A percentile compares a stretch with the other conserved stretches of the same genome.
Conservation (phyloP, 2,888 invertebrate species). For the Aelia acuminata region DNA sequence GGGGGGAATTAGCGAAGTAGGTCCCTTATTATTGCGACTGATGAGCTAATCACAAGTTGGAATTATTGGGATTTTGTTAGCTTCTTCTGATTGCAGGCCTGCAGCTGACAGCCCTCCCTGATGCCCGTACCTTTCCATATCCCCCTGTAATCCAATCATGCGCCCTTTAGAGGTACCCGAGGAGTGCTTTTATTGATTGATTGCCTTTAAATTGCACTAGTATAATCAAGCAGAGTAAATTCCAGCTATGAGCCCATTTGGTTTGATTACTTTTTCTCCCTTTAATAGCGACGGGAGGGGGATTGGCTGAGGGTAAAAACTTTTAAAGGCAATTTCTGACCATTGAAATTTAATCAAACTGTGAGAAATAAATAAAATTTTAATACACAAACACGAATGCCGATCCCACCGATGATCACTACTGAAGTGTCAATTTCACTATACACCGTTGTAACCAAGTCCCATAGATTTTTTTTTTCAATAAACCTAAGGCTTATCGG, state of each 20-base stretch:
- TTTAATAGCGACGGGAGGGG: background rate
- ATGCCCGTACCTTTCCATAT: background rate
- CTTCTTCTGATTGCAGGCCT: background rate
- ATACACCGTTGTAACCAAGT: too few relatives aligned
- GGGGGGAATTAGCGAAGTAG: background rate
- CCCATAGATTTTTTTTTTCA: too few relatives aligned
- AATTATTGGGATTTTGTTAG: conserved; percentile 18
- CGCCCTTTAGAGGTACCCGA: background rate
- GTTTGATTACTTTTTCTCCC: background rate
- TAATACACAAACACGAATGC: too few relatives aligned
- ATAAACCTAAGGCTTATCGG: too few relatives aligned
- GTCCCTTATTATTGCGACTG: conserved; percentile 1
- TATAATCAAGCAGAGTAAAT: background rate
- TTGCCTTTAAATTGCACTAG: background rate
- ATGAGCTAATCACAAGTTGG: conserved; percentile 13
- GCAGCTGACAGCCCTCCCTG: background rate
- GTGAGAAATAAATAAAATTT: too few relatives aligned
- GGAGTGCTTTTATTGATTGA: background rate
- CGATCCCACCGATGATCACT: too few relatives aligned
- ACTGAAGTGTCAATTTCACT: too few relatives aligned
- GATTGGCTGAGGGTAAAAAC: too few relatives aligned
- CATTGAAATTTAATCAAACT: too few relatives aligned
- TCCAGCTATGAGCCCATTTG: background rate
- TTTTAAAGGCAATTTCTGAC: too few relatives aligned
- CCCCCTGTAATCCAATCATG: background rate